Conservation (phyloP, 2,113 vertebrate genomes). For the Hippocampus comes region DNA sequence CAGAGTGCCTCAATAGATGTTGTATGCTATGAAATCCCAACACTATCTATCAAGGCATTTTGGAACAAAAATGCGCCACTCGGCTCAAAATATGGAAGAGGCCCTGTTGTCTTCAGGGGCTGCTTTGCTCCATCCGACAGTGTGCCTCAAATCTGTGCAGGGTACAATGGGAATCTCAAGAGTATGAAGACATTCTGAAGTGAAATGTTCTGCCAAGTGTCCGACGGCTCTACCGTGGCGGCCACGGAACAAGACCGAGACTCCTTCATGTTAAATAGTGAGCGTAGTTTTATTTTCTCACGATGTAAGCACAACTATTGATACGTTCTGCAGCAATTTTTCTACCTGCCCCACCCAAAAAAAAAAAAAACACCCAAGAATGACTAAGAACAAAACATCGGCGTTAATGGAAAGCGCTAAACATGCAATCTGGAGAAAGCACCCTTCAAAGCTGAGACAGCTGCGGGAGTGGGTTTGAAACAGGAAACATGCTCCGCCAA, state of each 20-base stretch:
- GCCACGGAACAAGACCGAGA: background rate
- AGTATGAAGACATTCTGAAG: background rate
- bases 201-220: background rate
- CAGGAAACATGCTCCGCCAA: background rate
- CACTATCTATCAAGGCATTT: too few species aligned
- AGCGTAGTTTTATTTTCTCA: too few species aligned
- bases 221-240: background rate
- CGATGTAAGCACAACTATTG: too few species aligned
- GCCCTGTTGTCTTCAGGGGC: background rate
- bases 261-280: too few species aligned
- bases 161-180: background rate
- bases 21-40: background rate
- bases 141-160: background rate
- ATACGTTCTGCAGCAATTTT: background rate
- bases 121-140: background rate
- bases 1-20: background rate
- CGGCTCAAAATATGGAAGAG: background rate
- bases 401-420: background rate
- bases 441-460: too few species aligned
- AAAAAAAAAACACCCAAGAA: too few species aligned
- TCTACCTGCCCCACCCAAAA: too few species aligned
- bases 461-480: background rate
- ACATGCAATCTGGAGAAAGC: background rate
- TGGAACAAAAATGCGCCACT: too few species aligned
- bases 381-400: too few species aligned